Evolutionary conservation across 2,888 invertebrate species (phyloP).

Genomic region (Strigamia maritima): DNA sequence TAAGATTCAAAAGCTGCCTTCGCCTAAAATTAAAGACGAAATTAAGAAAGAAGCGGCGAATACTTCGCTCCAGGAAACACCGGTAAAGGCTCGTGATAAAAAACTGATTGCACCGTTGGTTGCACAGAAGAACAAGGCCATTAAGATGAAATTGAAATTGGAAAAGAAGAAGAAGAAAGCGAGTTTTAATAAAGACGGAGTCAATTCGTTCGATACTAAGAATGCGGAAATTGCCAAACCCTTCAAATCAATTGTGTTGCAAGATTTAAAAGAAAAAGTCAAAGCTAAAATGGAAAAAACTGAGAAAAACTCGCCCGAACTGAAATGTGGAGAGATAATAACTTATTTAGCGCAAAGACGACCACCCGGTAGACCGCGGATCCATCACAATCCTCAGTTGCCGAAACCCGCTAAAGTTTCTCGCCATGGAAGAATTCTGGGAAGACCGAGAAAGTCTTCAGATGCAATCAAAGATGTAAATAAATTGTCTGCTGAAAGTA

Average conservation of each 20-base stretch:
- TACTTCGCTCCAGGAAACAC: neutral
- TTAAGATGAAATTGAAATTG: slow-evolving; percentile 36
- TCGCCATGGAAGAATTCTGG: slow-evolving; percentile 25
- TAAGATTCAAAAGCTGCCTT: neutral
- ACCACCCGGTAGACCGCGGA: neutral
- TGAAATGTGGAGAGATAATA: neutral
- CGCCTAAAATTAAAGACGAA: neutral
- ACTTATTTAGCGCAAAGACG: neutral
- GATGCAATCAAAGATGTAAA: neutral
- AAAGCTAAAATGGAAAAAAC: slow-evolving; percentile 24
- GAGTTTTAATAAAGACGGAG: neutral
- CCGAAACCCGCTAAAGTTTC: slow-evolving; percentile 34
- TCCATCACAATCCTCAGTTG: neutral
- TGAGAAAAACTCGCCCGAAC: neutral
- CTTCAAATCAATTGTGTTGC: neutral
- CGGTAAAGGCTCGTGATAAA: neutral
- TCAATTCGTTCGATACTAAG: neutral
- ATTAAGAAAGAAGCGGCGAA: neutral
- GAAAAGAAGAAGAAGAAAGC: slow-evolving; percentile 36
- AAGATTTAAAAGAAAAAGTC: slow-evolving; percentile 19
- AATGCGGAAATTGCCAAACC: neutral
- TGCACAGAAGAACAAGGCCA: slow-evolving; percentile 36
- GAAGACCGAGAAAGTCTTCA: slow-evolving; percentile 22
- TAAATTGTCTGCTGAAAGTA: neutral
- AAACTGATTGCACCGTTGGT: neutral